Percentiles rank a stretch among this genome's conserved stretches.
These are phyloP conservation scores for Potamarius usumacintae DNA, from an alignment of 2,113 vertebrate genomes.

Conservation along the genomic window DNA sequence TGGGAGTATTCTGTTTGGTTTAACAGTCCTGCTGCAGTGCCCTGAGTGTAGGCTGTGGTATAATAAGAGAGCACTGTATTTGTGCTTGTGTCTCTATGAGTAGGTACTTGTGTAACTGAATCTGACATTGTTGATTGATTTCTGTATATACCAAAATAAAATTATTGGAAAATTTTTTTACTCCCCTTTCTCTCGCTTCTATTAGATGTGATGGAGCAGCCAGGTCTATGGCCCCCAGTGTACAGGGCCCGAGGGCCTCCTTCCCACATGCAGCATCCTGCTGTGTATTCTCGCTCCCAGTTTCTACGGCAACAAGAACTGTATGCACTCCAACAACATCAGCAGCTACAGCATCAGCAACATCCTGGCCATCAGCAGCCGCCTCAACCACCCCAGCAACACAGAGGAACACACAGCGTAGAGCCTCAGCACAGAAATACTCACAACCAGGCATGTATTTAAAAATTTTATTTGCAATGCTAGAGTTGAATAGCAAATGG, in stretches of 20 bases:
- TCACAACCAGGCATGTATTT: slow-evolving; percentile 65
- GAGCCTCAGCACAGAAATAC: slow-evolving; percentile 67
- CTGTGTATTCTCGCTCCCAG: slow-evolving; percentile 89
- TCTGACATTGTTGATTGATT: slow-evolving; percentile 24
- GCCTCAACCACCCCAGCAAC: slow-evolving; percentile 55
- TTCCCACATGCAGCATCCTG: slow-evolving; percentile 91
- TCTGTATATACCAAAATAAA: slow-evolving; percentile 16
- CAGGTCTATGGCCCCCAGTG: slow-evolving; percentile 92
- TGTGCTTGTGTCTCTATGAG: slow-evolving; percentile 39
- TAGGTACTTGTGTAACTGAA: slow-evolving; percentile 26
- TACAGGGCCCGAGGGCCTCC: slow-evolving; percentile 84
- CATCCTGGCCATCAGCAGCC: slow-evolving; percentile 73
- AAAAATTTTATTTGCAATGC: neutral
- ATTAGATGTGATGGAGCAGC: slow-evolving; percentile 96
- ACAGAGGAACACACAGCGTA: slow-evolving; percentile 62
- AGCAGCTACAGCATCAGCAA: slow-evolving; percentile 77
- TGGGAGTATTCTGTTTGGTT: slow-evolving; percentile 62
- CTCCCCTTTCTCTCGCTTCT: slow-evolving; percentile 57
- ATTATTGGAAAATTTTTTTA: neutral
- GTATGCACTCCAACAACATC: slow-evolving; percentile 88
- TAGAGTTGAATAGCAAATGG: neutral
- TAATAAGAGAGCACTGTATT: slow-evolving; percentile 41
- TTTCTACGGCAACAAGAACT: slow-evolving; percentile 95
- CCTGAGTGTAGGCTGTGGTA: slow-evolving; percentile 55
- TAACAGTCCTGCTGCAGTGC: slow-evolving; percentile 46